Percentiles rank a stretch among this genome's conserved stretches.
Evolutionary conservation across 2,888 invertebrate genomes (phyloP).

Genomic region (Clepsis dumicolana): DNA sequence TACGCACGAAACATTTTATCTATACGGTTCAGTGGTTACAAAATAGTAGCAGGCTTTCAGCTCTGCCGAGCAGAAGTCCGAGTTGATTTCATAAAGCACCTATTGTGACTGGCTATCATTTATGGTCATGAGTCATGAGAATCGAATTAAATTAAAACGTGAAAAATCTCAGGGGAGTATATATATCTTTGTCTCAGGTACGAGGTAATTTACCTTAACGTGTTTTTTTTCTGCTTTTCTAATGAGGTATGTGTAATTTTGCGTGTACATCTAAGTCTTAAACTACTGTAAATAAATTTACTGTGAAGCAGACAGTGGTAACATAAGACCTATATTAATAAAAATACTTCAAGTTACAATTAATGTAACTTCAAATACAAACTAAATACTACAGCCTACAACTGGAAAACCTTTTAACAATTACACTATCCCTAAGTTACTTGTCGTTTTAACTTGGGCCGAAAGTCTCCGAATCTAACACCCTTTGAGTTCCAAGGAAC

Average conservation of each 20-base stretch:
- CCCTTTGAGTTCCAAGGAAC: constrained; percentile 33
- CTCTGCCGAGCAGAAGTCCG: constrained; percentile 16
- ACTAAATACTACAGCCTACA: not conserved
- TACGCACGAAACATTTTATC: constrained; percentile 21
- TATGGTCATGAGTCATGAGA: not conserved
- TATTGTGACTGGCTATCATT: not conserved
- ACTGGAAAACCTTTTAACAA: constrained; percentile 14
- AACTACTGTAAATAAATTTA: no score
- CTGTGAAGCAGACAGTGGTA: no score
- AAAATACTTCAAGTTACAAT: no score
- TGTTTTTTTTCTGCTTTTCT: no score
- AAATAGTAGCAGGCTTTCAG: constrained; percentile 17
- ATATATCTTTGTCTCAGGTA: no score
- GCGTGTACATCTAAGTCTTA: no score
- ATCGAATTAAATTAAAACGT: no score
- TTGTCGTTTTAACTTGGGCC: constrained; percentile 29
- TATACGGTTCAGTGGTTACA: constrained; percentile 14
- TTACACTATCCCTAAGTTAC: constrained; percentile 22
- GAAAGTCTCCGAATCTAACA: constrained; percentile 29
- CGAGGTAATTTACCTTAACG: no score
- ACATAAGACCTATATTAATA: no score
- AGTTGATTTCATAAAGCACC: constrained; percentile 25
- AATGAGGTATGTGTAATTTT: no score
- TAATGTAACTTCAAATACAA: not conserved
- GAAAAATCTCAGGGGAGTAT: no score